phyloP scores from a whole-genome alignment of 1,140 invertebrate species.

The Drosophila pallidifrons region DNA sequence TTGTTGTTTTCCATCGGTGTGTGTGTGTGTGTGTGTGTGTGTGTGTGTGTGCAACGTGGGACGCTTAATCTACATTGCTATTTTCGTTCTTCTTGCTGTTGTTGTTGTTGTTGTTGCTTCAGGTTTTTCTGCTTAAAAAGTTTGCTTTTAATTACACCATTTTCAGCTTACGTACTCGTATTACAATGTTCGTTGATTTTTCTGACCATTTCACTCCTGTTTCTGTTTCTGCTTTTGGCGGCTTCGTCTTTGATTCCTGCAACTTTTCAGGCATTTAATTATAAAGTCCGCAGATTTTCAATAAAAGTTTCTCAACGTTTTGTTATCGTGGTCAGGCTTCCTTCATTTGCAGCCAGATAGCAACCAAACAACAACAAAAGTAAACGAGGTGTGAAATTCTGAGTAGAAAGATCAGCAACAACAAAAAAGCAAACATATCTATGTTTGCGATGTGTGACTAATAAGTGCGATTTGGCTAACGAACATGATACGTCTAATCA shows the following conservation, averaged over 20 bases:
- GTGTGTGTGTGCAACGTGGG: not conserved
- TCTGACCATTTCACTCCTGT: conserved; percentile 1
- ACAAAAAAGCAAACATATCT: conserved; percentile 1
- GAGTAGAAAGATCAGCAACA: conserved; percentile 15
- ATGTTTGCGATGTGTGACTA: conserved; percentile 14
- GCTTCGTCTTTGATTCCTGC: not conserved
- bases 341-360: not conserved
- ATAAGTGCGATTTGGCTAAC: conserved; percentile 19
- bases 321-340: not conserved
- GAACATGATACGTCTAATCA: conserved; percentile 36
- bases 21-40: too few species aligned
- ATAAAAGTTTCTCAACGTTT: not conserved
- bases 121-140: conserved; percentile 12
- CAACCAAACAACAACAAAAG: not conserved
- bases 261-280: conserved; percentile 13
- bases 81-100: conserved; percentile 4
- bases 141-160: conserved; percentile 46
- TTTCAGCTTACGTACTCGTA: conserved; percentile 14
- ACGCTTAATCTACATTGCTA: conserved; percentile 14
- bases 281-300: not conserved
- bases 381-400: conserved; percentile 33
- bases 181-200: not conserved
- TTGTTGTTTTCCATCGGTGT: not conserved
- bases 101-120: not conserved
- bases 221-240: not conserved